A percentile compares a stretch with the other conserved stretches of the same genome.
Evolutionary conservation across 2,113 vertebrate genomes (phyloP).

Genomic region (Thunnus thynnus): DNA sequence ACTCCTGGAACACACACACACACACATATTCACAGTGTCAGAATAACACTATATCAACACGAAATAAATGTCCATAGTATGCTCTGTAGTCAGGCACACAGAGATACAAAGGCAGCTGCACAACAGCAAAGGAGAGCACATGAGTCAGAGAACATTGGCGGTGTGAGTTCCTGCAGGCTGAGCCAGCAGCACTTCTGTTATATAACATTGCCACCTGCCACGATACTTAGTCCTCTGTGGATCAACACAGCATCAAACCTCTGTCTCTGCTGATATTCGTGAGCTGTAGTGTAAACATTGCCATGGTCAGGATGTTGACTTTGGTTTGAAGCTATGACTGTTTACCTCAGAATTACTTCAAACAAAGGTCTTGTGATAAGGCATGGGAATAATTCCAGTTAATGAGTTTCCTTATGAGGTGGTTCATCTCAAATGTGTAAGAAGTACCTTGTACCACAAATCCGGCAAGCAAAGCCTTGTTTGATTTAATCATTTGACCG

Average conservation of each 20-base stretch:
- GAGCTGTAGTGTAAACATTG: slow-evolving; percentile 35
- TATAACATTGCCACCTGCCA: slow-evolving; percentile 41
- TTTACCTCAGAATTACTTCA: slow-evolving; percentile 51
- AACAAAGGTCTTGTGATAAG: neutral
- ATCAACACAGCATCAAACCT: slow-evolving; percentile 30
- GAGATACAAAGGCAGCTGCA: neutral
- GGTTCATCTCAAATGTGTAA: slow-evolving; percentile 3
- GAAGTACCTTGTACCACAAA: slow-evolving; percentile 9
- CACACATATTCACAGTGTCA: slow-evolving; percentile 10
- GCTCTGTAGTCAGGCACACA: slow-evolving; percentile 1
- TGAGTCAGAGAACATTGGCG: slow-evolving; percentile 14
- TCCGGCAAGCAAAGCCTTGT: neutral
- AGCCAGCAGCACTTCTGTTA: slow-evolving; percentile 44
- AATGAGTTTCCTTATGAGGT: slow-evolving; percentile 52
- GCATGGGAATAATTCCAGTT: neutral
- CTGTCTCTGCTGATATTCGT: slow-evolving; percentile 11
- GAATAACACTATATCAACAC: slow-evolving; percentile 30
- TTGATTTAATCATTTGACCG: slow-evolving; percentile 8
- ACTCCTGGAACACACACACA: slow-evolving; percentile 78
- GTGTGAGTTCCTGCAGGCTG: slow-evolving; percentile 22
- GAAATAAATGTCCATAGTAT: slow-evolving; percentile 7
- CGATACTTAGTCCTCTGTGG: slow-evolving; percentile 1
- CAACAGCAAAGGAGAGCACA: slow-evolving; percentile 8
- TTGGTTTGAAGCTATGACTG: slow-evolving; percentile 8
- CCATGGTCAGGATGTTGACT: slow-evolving; percentile 39